These are phyloP conservation scores for Tenualosa thibaudeaui DNA, from an alignment of 2,797 vertebrate genomes.

Conservation along the genomic window DNA sequence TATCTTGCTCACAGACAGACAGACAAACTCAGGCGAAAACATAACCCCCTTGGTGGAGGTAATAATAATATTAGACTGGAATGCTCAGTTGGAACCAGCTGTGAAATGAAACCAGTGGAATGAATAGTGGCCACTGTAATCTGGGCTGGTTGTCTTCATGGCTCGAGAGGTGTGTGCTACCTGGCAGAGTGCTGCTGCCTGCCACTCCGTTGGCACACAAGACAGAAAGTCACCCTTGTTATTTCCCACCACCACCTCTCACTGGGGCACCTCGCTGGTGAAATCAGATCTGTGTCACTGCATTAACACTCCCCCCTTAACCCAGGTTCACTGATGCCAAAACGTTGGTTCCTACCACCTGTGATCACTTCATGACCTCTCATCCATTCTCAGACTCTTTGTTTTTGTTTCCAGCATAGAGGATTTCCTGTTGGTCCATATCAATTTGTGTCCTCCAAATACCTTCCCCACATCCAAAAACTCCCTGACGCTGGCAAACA, in stretches of 20 bases:
- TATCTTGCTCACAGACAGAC: too few species aligned
- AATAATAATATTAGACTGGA: too few species aligned
- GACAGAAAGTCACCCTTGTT: background rate
- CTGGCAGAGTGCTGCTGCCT: background rate
- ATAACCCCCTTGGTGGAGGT: too few species aligned
- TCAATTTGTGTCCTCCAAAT: conserved; percentile 23
- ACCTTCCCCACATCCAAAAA: conserved; percentile 26
- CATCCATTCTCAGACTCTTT: conserved; percentile 23
- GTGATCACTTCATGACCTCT: conserved; percentile 29
- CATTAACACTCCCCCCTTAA: conserved; percentile 23
- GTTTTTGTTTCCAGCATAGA: conserved; percentile 46
- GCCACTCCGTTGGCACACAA: background rate
- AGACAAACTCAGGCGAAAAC: too few species aligned
- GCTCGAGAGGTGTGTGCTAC: background rate
- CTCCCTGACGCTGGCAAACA: conserved; percentile 65
- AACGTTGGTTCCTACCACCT: conserved; percentile 32
- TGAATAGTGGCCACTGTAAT: too few species aligned
- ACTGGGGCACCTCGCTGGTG: conserved; percentile 31
- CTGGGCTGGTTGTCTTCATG: background rate
- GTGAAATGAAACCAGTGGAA: too few species aligned
- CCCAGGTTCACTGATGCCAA: conserved; percentile 15
- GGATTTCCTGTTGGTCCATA: conserved; percentile 46
- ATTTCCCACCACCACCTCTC: conserved; percentile 27
- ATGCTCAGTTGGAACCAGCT: too few species aligned
- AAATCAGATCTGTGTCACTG: conserved; percentile 39